A percentile compares a stretch with the other conserved stretches of the same genome.
Evolutionary conservation across 2,888 invertebrate species (phyloP).

Genomic region (Aricia artaxerxes): DNA sequence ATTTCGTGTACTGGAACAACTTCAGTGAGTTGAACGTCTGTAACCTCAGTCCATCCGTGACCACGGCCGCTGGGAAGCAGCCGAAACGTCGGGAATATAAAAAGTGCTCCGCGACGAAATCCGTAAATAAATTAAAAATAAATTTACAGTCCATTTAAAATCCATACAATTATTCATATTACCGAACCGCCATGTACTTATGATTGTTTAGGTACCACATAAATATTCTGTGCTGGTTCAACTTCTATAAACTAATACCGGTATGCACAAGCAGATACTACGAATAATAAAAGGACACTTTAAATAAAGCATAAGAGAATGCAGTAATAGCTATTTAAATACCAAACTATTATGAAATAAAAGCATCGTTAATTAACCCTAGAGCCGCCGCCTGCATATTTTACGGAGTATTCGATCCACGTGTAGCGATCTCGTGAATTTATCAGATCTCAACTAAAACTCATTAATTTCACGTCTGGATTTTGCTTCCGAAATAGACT

Average conservation of each 20-base stretch:
- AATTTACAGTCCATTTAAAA: too few relatives aligned
- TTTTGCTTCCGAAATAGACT: conserved; percentile 10
- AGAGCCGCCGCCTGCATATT: conserved; percentile 10
- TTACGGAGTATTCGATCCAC: background rate
- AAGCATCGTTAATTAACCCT: conserved; percentile 14
- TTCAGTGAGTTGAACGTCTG: too few relatives aligned
- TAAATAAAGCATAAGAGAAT: conserved; percentile 16
- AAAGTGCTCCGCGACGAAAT: too few relatives aligned
- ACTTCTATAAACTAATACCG: background rate
- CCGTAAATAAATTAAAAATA: too few relatives aligned
- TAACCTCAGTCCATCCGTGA: too few relatives aligned
- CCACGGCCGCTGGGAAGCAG: too few relatives aligned
- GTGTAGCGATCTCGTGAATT: background rate
- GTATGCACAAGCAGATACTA: background rate
- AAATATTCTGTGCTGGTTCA: too few relatives aligned
- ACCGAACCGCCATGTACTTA: too few relatives aligned
- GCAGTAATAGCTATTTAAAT: conserved; percentile 20
- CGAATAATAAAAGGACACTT: background rate
- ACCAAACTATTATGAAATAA: conserved; percentile 1
- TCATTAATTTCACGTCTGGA: conserved; percentile 13
- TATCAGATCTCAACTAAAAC: conserved; percentile 24
- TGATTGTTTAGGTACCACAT: too few relatives aligned
- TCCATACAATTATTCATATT: too few relatives aligned
- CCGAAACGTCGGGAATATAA: too few relatives aligned
- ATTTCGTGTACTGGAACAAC: too few relatives aligned